Percentiles rank a stretch among this genome's conserved stretches.
Conservation (phyloP, 2,888 invertebrate genomes). For the Lingula anatina region DNA sequence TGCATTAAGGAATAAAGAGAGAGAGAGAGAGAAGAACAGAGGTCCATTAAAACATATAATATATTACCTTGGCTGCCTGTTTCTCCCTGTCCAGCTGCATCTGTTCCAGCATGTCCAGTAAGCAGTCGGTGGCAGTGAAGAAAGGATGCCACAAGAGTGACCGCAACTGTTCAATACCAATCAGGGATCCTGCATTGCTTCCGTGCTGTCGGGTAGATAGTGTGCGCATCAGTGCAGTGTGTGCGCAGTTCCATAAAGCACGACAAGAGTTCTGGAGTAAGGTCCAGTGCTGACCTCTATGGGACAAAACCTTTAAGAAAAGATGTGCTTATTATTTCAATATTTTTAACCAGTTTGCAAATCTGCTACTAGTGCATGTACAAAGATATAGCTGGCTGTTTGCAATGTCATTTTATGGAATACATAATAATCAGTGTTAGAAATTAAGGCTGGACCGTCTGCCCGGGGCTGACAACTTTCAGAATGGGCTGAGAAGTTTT, state of each 20-base stretch:
- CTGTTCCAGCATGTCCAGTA: constrained; percentile 46
- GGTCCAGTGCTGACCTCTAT: constrained; percentile 50
- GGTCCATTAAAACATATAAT: no score
- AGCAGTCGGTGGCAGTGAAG: constrained; percentile 41
- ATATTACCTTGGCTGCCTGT: constrained; percentile 23
- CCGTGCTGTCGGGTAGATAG: constrained; percentile 23
- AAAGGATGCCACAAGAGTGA: constrained; percentile 36
- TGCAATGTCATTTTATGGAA: no score
- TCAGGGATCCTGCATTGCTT: constrained; percentile 24
- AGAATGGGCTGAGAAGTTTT: no score
- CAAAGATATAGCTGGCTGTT: no score
- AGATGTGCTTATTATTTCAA: no score
- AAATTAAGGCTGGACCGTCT: no score
- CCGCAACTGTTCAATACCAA: constrained; percentile 32
- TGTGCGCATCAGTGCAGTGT: constrained; percentile 37
- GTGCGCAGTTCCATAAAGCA: constrained; percentile 47
- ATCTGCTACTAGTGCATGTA: no score
- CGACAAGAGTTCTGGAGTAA: constrained; percentile 47
- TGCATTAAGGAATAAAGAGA: no score
- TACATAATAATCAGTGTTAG: no score
- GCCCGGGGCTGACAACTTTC: no score
- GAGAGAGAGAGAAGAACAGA: no score
- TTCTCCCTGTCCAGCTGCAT: constrained; percentile 29
- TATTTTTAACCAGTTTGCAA: no score
- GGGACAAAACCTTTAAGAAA: constrained; percentile 38